A percentile compares a stretch with the other conserved stretches of the same genome.
Evolutionary conservation across 2,888 invertebrate species (phyloP).

Genomic region (Athalia cordata): DNA sequence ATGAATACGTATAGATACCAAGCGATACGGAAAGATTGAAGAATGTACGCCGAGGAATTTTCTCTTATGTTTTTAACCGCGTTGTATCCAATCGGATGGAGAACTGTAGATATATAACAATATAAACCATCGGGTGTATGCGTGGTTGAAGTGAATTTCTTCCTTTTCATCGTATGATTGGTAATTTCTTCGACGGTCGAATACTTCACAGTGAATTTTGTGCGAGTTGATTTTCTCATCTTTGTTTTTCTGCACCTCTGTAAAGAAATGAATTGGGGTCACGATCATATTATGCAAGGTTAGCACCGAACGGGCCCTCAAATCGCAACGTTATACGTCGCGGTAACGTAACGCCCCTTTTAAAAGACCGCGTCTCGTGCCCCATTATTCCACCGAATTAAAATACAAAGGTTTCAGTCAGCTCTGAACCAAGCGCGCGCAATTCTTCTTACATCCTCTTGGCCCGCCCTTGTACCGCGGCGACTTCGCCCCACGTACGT

Average conservation of each 20-base stretch:
- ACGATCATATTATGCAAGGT: constrained; percentile 17
- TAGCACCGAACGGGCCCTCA: constrained; percentile 1
- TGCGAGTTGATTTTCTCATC: constrained; percentile 18
- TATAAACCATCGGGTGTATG: too few species aligned
- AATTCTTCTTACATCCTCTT: not conserved
- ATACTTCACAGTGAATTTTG: constrained; percentile 5
- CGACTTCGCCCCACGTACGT: not conserved
- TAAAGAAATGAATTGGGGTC: constrained; percentile 19
- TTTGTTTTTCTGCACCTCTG: constrained; percentile 7
- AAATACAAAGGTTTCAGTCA: constrained; percentile 35
- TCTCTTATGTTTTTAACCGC: constrained; percentile 8
- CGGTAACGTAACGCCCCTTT: constrained; percentile 26
- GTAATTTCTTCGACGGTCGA: not conserved
- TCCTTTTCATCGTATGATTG: constrained; percentile 14
- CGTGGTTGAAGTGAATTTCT: constrained; percentile 13
- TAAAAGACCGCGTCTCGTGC: not conserved
- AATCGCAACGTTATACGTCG: not conserved
- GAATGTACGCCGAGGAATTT: not conserved
- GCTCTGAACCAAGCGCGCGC: not conserved
- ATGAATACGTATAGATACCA: not conserved
- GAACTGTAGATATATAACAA: not conserved
- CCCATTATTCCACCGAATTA: constrained; percentile 32
- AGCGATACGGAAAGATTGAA: too few species aligned
- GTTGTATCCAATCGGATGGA: constrained; percentile 4
- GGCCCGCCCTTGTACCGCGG: constrained; percentile 6